These are phyloP conservation scores for Cyprinella venusta DNA, from an alignment of 2,797 vertebrate species.

Conservation along the genomic window DNA sequence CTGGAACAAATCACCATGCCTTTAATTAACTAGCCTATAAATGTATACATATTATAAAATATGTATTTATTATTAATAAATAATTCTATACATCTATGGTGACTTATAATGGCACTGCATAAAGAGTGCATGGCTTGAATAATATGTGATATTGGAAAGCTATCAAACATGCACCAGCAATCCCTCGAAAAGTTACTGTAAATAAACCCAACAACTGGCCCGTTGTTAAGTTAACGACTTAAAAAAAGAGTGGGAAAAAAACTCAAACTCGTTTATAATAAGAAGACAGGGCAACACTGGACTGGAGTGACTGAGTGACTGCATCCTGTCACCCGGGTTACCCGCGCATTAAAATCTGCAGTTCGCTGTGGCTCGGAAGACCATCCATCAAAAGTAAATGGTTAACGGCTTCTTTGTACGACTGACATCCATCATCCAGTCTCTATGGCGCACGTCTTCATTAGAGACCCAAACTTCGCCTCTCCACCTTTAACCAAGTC, in stretches of 20 bases:
- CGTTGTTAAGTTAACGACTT: not conserved
- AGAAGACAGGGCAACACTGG: not conserved
- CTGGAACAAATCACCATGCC: too few relatives aligned
- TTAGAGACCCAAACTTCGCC: slow-evolving; percentile 58
- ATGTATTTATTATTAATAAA: not conserved
- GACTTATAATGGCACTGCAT: not conserved
- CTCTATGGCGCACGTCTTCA: slow-evolving; percentile 39
- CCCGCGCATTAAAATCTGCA: slow-evolving; percentile 67
- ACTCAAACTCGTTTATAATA: not conserved
- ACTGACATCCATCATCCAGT: slow-evolving; percentile 75
- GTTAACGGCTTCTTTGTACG: slow-evolving; percentile 80
- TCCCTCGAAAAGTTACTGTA: not conserved
- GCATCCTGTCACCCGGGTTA: slow-evolving; percentile 66
- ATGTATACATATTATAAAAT: not conserved
- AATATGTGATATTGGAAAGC: not conserved
- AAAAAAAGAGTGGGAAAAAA: not conserved
- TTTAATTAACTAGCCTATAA: too few relatives aligned
- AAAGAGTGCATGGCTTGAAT: not conserved
- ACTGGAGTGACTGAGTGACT: not conserved
- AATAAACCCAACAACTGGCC: not conserved
- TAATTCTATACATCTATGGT: not conserved
- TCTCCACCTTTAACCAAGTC: slow-evolving; percentile 66
- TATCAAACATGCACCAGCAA: not conserved
- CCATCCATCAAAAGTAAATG: slow-evolving; percentile 85
- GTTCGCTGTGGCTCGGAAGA: slow-evolving; percentile 71